Conservation (phyloP, 2,113 vertebrate genomes). For the Myiozetetes cayanensis region DNA sequence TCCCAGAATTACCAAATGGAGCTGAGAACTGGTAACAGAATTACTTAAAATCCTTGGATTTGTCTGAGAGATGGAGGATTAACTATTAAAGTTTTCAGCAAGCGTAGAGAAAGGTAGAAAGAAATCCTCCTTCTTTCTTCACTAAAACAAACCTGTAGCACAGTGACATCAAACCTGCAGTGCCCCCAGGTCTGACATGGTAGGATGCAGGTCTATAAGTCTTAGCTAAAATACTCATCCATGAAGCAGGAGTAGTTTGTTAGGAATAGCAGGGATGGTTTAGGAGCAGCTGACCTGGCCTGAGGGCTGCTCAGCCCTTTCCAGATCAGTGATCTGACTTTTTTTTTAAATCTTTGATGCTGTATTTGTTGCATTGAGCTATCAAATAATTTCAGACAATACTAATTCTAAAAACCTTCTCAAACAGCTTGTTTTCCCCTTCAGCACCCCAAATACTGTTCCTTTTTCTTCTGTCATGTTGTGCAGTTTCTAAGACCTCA, state of each 20-base stretch:
- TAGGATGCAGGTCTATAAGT: not conserved
- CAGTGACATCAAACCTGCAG: not conserved
- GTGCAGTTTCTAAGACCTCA: not conserved
- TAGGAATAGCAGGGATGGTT: not conserved
- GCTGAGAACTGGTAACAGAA: not conserved
- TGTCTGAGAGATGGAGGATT: not conserved
- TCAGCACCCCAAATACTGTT: not conserved
- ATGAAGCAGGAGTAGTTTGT: not conserved
- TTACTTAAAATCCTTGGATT: not conserved
- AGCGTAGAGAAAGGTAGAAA: rapidly evolving
- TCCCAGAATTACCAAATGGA: not conserved
- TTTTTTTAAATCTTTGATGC: not conserved
- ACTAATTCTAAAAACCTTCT: not conserved
- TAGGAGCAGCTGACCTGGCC: not conserved
- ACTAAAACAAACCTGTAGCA: not conserved
- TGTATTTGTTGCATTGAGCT: not conserved
- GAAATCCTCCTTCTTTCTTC: not conserved
- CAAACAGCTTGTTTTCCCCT: not conserved
- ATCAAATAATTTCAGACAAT: not conserved
- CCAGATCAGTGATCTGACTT: not conserved
- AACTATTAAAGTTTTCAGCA: not conserved
- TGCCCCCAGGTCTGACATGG: not conserved
- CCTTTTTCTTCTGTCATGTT: not conserved
- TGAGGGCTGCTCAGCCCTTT: not conserved
- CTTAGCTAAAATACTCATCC: not conserved